These are phyloP conservation scores for Geococcyx californianus DNA, from an alignment of 2,113 vertebrate species.

Conservation along the genomic window DNA sequence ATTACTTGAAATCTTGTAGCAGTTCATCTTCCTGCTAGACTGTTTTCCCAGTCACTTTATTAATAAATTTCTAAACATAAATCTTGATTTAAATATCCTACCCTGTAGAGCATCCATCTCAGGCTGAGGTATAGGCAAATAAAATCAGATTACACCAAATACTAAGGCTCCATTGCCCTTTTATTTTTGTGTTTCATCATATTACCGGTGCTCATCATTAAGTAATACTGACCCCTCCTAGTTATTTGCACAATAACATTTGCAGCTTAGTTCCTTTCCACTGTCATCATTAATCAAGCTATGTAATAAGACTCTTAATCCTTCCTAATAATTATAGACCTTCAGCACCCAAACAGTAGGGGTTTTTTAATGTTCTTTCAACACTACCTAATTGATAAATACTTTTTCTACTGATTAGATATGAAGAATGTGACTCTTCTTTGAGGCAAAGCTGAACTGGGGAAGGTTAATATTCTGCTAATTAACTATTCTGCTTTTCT, in stretches of 20 bases:
- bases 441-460: neutral
- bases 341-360: neutral
- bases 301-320: slow-evolving; percentile 1
- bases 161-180: neutral
- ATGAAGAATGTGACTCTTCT: neutral
- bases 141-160: neutral
- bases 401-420: neutral
- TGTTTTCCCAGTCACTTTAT: neutral
- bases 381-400: slow-evolving; percentile 15
- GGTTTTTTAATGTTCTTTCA: slow-evolving; percentile 5
- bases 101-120: neutral
- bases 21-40: neutral
- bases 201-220: neutral
- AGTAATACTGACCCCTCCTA: neutral
- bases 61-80: neutral
- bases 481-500: neutral
- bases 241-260: neutral
- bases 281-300: neutral
- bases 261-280: neutral
- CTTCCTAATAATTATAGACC: slow-evolving; percentile 29
- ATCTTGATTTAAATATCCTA: neutral
- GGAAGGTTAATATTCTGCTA: neutral
- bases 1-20: neutral
- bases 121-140: neutral
- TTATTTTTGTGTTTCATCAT: neutral